Conservation (phyloP, 1,140 invertebrate genomes). For the Papilio aristodemus region DNA sequence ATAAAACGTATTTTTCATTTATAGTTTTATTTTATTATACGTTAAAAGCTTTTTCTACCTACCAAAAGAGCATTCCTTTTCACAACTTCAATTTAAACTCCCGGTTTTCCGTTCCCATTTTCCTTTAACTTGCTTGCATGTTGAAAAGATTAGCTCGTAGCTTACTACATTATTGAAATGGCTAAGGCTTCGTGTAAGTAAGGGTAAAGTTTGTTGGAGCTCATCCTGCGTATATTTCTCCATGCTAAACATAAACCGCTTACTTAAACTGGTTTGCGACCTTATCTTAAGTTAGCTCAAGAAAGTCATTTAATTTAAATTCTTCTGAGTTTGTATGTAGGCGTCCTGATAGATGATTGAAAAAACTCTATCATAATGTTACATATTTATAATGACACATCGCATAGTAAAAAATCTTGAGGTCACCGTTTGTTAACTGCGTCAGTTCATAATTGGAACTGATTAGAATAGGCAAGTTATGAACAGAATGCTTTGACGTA, state of each 20-base stretch:
- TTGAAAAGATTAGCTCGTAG: not conserved
- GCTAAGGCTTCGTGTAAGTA: not conserved
- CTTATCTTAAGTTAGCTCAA: too few species aligned
- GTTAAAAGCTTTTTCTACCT: not conserved
- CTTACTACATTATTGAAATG: conserved; percentile 1
- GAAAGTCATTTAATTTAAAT: too few species aligned
- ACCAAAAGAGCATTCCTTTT: not conserved
- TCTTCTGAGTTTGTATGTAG: too few species aligned
- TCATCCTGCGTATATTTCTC: not conserved
- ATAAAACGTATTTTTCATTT: not conserved
- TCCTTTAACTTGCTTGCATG: conserved; percentile 14
- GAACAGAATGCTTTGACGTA: too few species aligned
- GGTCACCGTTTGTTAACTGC: too few species aligned
- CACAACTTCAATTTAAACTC: conserved; percentile 17
- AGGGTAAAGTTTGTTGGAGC: not conserved
- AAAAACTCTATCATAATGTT: too few species aligned
- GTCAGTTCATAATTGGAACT: too few species aligned
- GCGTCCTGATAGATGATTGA: too few species aligned
- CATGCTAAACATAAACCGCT: not conserved
- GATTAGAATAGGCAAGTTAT: too few species aligned
- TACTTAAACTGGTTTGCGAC: not conserved
- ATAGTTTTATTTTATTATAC: not conserved
- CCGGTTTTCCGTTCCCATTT: not conserved
- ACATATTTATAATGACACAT: too few species aligned
- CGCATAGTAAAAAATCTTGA: too few species aligned